Evolutionary conservation across 1,140 invertebrate genomes (phyloP), one percentile per base, ranked within the genome.

Genomic region (Apis cerana): DNA sequence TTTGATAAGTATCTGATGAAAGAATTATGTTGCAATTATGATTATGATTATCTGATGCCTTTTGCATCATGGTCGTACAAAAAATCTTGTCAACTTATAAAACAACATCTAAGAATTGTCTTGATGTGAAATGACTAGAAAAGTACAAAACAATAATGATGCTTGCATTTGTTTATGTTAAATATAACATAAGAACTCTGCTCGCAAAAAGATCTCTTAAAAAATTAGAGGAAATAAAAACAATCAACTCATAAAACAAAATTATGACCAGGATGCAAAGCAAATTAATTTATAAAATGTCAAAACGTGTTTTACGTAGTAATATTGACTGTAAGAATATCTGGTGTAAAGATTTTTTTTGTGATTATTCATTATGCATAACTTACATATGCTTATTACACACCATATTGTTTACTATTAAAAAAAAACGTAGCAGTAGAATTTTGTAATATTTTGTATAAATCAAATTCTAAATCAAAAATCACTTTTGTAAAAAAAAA

Each of bases 361-460:
- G 23, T 43, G 72, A 76, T 54, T 74, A 52, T 11, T 56, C 50
- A 27, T 62, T 65, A 48, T 56, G 54, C 21, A 59, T 21, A 72
- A 50, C 23, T 48, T n/a, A 58, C 19, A 56, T 48, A 64, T 78
- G 67, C 33, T 23, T 71, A 70, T 50, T 15, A 83, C n/a, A 19
- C 23, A 65, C 43, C 12, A 33, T 76, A 82, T 59, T 68, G 50
- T 33, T 84, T 84, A 68, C 61, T 52, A 75, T 54, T 33, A 17
- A 52, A 58, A 64, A 17, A 8, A 64, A 52, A 78, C 15, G 52
- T 84, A 84, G 62, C 15, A 17, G 84, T 88, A 88, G 67, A 79
- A 23, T 88, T 88, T 87, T 88, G 67, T 88, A 88, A 85, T 19
- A 87, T 88, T 88, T 88, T 88, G 67, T 87, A 87, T 78, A 82